Evolutionary conservation across 1,140 invertebrate genomes (phyloP), one percentile per base, ranked within the genome.

Genomic region (Neodiprion pinetum): DNA sequence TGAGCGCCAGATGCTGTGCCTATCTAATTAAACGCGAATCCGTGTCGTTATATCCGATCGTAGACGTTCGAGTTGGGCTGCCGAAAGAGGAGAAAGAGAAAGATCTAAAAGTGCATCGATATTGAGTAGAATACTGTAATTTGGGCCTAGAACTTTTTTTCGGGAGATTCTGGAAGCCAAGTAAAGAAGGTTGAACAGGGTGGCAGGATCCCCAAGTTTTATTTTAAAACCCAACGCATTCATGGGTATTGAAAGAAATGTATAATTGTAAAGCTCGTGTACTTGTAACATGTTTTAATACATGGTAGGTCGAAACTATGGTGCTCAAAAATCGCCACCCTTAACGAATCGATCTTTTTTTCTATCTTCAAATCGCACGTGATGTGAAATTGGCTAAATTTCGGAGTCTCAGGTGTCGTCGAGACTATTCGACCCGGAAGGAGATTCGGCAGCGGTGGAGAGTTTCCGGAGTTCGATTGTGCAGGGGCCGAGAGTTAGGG

Each of bases 21-120:
- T 61, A 61, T 61, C 53, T 61, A 61, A 61, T 61, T 61, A 61
- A 61, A 61, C 53, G 53, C 53, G 53, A 61, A 61, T 61, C 53
- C 53, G 53, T 61, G 53, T 61, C 53, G 53, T 61, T 61, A 61
- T 61, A 61, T 9, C 8, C 53, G 53, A 9, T 61, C 53, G 53
- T 7, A 61, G 53, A 17, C 53, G 53, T 14, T 61, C 53, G 53
- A 61, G 9, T 17, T 17, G 11, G 53, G 53, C 53, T 61, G 53
- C 53, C 53, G 9, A 9, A 61, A 12, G 9, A 61, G 53, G 53
- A 61, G 53, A 17, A 61, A 61, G 9, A 61, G 9, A 61, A 61
- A 8, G 11, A 12, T 14, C 53, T 17, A 61, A 12, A 61, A 40
- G 28, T 40, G 28, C 28, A 40, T 40, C 28, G 28, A 40, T 40